phyloP scores from a whole-genome alignment of 2,113 vertebrate genomes.

The Cricetomys ansorgei region DNA sequence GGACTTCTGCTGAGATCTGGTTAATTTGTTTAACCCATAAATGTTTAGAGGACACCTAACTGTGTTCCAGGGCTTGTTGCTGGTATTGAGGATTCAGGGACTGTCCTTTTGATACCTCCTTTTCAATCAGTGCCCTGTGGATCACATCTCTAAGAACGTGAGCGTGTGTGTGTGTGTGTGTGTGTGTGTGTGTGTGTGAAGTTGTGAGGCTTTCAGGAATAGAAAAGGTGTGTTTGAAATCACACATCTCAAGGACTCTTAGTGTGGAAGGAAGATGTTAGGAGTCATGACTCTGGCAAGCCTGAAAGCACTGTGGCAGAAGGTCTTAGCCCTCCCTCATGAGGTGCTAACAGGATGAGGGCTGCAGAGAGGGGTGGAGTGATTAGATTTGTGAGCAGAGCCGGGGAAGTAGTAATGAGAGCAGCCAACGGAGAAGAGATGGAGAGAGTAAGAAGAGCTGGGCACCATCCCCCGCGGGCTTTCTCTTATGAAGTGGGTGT shows the following conservation, averaged over 20 bases:
- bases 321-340: background rate
- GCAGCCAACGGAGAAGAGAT: background rate
- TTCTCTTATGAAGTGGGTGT: background rate
- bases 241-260: background rate
- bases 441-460: background rate
- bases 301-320: background rate
- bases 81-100: background rate
- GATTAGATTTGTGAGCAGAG: background rate
- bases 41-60: background rate
- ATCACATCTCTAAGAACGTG: background rate
- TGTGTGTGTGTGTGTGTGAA: background rate
- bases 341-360: background rate
- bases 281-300: no score
- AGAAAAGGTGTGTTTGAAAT: background rate
- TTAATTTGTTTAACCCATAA: background rate
- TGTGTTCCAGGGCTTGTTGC: background rate
- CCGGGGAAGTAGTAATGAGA: no score
- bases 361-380: accelerated
- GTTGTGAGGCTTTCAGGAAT: background rate
- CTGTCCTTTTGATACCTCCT: background rate
- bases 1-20: background rate
- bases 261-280: background rate
- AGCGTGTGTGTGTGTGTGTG: background rate
- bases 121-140: background rate
- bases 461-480: background rate